Conservation (phyloP, 2,113 vertebrate species). For the Ameiurus melas region DNA sequence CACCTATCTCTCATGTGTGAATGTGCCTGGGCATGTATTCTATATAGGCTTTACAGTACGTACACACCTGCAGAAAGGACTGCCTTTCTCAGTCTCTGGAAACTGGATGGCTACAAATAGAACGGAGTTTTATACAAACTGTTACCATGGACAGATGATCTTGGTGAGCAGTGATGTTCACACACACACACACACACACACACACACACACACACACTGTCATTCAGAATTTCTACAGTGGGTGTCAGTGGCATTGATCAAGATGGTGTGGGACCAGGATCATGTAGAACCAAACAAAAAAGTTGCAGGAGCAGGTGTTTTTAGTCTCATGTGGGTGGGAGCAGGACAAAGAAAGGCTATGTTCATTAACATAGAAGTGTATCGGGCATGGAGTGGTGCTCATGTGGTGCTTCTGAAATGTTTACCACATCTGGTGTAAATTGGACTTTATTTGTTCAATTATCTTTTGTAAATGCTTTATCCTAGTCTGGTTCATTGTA, state of each 20-base stretch:
- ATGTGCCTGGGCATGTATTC: neutral
- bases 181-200: too few relatives aligned
- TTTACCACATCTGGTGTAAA: neutral
- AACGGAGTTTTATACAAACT: neutral
- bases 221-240: neutral
- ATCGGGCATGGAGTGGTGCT: neutral
- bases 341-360: neutral
- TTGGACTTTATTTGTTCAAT: neutral
- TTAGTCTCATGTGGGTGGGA: neutral
- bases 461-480: conserved; percentile 2
- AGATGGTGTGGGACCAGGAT: neutral
- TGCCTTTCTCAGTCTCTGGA: neutral
- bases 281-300: neutral
- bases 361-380: neutral
- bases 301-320: neutral
- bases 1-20: neutral
- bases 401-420: neutral
- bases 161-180: neutral
- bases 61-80: neutral
- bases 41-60: neutral
- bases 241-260: neutral
- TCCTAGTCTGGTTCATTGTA: neutral
- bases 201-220: too few relatives aligned
- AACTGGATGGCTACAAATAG: neutral
- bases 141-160: neutral